Conservation (phyloP, 1,140 invertebrate genomes). For the Drosophila cardini region DNA sequence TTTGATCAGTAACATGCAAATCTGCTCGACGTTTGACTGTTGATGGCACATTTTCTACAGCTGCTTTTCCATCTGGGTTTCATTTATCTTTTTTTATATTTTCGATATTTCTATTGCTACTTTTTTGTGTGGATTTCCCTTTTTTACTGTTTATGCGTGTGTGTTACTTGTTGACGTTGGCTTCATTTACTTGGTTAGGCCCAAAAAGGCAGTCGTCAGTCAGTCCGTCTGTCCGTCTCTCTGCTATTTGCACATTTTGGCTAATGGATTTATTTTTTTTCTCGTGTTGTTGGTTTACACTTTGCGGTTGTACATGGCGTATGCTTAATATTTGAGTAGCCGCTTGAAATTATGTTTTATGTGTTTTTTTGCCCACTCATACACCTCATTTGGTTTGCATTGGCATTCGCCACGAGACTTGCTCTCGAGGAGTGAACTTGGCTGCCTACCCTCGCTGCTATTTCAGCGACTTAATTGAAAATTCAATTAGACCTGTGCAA, state of each 20-base stretch:
- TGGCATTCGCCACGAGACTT: constrained; percentile 24
- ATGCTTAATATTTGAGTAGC: constrained; percentile 74
- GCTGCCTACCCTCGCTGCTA: constrained; percentile 24
- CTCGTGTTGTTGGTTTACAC: constrained; percentile 37
- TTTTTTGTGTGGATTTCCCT: constrained; percentile 33
- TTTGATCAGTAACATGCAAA: constrained; percentile 74
- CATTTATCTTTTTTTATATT: constrained; percentile 9
- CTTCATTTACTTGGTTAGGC: constrained; percentile 70
- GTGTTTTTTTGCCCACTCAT: constrained; percentile 12
- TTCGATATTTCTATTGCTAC: constrained; percentile 14
- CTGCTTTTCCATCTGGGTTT: constrained; percentile 22
- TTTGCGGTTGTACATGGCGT: constrained; percentile 75
- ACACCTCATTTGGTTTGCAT: constrained; percentile 73
- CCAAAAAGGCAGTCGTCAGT: constrained; percentile 46
- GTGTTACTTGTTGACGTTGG: constrained; percentile 71
- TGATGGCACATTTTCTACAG: constrained; percentile 74
- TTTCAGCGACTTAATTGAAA: constrained; percentile 80
- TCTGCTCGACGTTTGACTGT: constrained; percentile 69
- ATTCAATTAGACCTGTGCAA: constrained; percentile 83
- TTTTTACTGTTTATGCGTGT: constrained; percentile 14
- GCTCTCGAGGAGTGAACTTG: not conserved
- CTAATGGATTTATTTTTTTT: constrained; percentile 71
- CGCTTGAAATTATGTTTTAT: constrained; percentile 64
- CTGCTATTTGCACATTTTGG: constrained; percentile 78
- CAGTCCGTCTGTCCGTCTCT: constrained; percentile 4